Base-by-base conservation (phyloP, 2,888 invertebrate species). In the Calameuta pallipes region DNA sequence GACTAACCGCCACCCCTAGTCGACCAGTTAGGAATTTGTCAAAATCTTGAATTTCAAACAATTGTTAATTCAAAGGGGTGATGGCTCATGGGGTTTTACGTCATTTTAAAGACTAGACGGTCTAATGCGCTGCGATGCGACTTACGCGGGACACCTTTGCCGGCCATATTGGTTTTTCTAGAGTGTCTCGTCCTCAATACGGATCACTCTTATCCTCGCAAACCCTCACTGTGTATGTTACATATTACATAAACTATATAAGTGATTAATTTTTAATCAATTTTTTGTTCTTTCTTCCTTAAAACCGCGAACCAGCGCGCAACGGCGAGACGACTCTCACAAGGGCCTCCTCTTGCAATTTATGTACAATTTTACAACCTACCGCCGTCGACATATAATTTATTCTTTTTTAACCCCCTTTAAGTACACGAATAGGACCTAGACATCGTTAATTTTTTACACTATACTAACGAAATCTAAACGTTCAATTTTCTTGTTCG, bases 341-440 rank as follows among this genome's bases (percentile, higher is more conserved):
- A 90, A 84, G 87, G 85, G 90, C 91, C 93, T 91, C 92, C 92
- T 93, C 92, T 93, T 93, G 93, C 93, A 91, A 93, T 93, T 93
- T 93, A 93, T 92, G 92, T 93, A 93, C 93, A 93, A 93, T 93
- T 93, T 93, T 93, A 93, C 92, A 93, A 91, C 91, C 91, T 91
- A 91, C 91, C 88, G 88, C 90, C 91, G 89, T 89, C 90, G 90
- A 91, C 91, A 91, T 91, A 91, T 91, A 91, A 91, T 91, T 91
- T 89, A 56, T 23, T 56, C 23, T 56, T 56, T 56, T 87, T 85
- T 87, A 79, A 80, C 82, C 86, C 86, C 86, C 85, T 86, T 89
- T 89, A 90, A 89, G 88, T 90, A 91, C 90, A 91, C 90, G 90
- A 90, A 91, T 90, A 91, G 91, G 91, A 91, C 91, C 91, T 91